Conservation (phyloP, 1,140 invertebrate genomes). For the Centruroides sculpturatus region DNA sequence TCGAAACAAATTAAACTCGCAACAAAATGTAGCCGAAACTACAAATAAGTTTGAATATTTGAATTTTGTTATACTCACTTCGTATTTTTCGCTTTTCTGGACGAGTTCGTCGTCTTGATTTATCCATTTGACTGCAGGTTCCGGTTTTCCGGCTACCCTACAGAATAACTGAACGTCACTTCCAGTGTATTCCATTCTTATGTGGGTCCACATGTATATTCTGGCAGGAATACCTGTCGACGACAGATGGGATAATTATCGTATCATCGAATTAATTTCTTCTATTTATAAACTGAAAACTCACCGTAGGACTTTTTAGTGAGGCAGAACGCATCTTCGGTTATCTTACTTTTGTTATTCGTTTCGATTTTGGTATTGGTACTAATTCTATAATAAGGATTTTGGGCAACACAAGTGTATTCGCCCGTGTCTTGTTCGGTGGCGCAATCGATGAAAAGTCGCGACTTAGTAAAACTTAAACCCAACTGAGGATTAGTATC, state of each 20-base stretch:
- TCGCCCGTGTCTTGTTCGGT: conserved; percentile 39
- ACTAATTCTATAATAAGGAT: conserved; percentile 39
- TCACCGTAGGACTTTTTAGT: conserved; percentile 8
- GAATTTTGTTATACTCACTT: not conserved
- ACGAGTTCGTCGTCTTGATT: conserved; percentile 39
- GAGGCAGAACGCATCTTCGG: conserved; percentile 6
- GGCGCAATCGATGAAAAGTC: conserved; percentile 46
- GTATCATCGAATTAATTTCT: not conserved
- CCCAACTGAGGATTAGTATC: not conserved
- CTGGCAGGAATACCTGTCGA: conserved; percentile 29
- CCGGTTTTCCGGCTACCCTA: conserved; percentile 44
- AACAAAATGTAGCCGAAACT: no score
- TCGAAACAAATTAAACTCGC: no score
- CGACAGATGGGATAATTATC: not conserved
- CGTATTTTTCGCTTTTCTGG: conserved; percentile 13
- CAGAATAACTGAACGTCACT: conserved; percentile 53
- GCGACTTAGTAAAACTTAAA: conserved; percentile 29
- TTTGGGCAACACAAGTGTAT: conserved; percentile 56
- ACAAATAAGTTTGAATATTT: no score
- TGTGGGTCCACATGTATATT: conserved; percentile 33
- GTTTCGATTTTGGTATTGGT: conserved; percentile 24
- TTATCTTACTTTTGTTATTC: conserved; percentile 1
- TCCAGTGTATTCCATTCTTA: conserved; percentile 37
- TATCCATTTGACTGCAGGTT: conserved; percentile 48
- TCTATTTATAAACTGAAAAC: not conserved